Base-by-base conservation (phyloP, 2,113 vertebrate genomes). In the Sisor rabdophorus region DNA sequence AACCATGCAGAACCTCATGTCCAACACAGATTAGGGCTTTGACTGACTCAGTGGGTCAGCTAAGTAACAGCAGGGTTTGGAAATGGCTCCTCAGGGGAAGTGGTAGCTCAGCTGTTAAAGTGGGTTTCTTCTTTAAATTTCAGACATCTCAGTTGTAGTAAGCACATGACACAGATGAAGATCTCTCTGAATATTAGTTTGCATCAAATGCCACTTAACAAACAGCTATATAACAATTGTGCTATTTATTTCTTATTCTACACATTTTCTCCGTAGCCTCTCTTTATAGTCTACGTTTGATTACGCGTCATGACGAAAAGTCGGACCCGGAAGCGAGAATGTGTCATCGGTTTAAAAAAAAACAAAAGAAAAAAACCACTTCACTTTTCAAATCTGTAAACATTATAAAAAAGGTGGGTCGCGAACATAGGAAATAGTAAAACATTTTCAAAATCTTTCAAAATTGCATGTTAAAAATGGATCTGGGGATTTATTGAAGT, bases 381-480 rank as follows among this genome's bases (percentile, higher is more conserved):
- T 20, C 54, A 73, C n/a, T 73, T 47, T 73, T 59, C 22, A 73
- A 59, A 58, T 73, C 54, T 10, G n/a, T 44, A 32, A 58, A 54
- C 19, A 44, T 9, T 6, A 44, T 6, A 44, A 44, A 26, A n/a
- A 0, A 59, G 22, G 22, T 3, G 47, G 54, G 2, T 47, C 15
- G 4, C 8, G 53, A 11, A 36, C 20, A 13, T 24, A 20, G 2
- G 2, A 26, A 20, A 4, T 44, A 44, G 9, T 1, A 6, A 44
- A 44, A 44, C 1, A 44, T 44, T 44, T 44, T 3, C 2, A 36
- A 36, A 44, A 65, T 6, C 19, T 40, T n/a, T 40, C 15, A 44
- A 17, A n/a, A 32, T 32, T 7, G 22, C 15, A 7, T 1, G 6
- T 22, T 24, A 48, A 17, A 26, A 67, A 12, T 15, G 17, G 60